phyloP scores from a whole-genome alignment of 1,140 invertebrate genomes.

The Nomia melanderi region DNA sequence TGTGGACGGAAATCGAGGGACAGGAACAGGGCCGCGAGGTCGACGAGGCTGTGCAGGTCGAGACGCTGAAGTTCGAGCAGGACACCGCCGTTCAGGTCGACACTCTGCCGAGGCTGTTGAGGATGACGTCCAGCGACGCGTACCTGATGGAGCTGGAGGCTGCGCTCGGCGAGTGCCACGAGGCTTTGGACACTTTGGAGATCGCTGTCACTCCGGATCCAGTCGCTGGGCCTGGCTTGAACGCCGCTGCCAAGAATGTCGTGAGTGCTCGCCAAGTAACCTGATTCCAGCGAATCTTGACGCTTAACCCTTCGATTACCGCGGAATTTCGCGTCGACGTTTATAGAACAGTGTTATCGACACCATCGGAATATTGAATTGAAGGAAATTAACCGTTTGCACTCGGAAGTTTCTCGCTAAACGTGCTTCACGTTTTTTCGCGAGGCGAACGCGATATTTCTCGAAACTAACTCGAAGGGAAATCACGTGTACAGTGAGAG shows the following conservation, averaged over 20 bases:
- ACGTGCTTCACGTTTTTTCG: no score
- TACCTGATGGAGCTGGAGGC: constrained; percentile 87
- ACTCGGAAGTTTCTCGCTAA: no score
- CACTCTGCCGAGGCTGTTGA: constrained; percentile 84
- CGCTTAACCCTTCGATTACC: no score
- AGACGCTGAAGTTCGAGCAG: constrained; percentile 88
- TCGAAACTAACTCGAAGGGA: no score
- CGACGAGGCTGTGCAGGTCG: constrained; percentile 85
- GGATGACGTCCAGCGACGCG: constrained; percentile 89
- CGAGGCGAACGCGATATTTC: no score
- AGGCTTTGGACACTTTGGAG: constrained; percentile 82
- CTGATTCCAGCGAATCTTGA: no score
- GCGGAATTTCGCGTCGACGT: no score
- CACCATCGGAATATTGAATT: not conserved
- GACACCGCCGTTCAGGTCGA: constrained; percentile 90
- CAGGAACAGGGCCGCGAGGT: constrained; percentile 76
- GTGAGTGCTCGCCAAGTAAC: no score
- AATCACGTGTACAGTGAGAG: no score
- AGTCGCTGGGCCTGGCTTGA: constrained; percentile 78
- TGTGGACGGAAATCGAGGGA: constrained; percentile 79
- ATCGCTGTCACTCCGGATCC: constrained; percentile 81
- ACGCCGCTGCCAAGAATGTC: constrained; percentile 81
- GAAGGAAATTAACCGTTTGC: no score
- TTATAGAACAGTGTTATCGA: no score
- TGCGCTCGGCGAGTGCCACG: constrained; percentile 84